A percentile compares a stretch with the other conserved stretches of the same genome.
These are phyloP conservation scores for Odocoileus virginianus DNA, from an alignment of 2,113 vertebrate species.

Conservation along the genomic window DNA sequence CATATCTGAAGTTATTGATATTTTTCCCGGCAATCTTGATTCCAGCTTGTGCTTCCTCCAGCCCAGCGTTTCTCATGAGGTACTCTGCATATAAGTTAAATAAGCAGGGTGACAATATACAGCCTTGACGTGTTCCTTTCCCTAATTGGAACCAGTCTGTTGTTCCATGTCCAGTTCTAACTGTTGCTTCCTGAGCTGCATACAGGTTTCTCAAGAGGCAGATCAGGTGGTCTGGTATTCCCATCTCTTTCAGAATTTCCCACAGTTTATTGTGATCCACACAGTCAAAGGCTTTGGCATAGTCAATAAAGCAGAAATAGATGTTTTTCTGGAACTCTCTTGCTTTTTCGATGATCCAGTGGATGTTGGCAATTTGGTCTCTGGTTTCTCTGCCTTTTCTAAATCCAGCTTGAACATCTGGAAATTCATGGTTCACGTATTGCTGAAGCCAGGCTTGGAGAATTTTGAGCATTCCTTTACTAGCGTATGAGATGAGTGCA, in stretches of 20 bases:
- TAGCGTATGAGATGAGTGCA: not conserved
- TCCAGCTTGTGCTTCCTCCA: not conserved
- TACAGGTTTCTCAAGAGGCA: not conserved
- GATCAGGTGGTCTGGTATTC: not conserved
- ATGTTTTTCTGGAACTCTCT: not conserved
- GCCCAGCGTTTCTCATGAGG: not conserved
- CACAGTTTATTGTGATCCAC: not conserved
- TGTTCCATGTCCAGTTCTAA: not conserved
- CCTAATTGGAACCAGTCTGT: not conserved
- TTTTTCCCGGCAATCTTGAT: rapidly evolving
- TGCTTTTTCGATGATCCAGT: too few relatives aligned
- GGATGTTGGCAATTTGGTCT: not conserved
- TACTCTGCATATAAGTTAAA: not conserved
- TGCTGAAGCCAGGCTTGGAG: not conserved
- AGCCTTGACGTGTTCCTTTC: too few relatives aligned
- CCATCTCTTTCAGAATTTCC: not conserved
- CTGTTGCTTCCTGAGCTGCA: not conserved
- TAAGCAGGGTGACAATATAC: not conserved
- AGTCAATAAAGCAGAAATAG: not conserved
- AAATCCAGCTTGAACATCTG: not conserved
- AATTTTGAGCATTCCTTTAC: not conserved
- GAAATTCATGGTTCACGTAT: not conserved
- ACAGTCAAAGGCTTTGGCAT: not conserved
- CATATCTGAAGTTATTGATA: not conserved
- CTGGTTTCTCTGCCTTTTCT: not conserved